Percentiles rank a stretch among this genome's conserved stretches.
phyloP scores from a whole-genome alignment of 2,888 invertebrate species.

The Leptothorax acervorum region DNA sequence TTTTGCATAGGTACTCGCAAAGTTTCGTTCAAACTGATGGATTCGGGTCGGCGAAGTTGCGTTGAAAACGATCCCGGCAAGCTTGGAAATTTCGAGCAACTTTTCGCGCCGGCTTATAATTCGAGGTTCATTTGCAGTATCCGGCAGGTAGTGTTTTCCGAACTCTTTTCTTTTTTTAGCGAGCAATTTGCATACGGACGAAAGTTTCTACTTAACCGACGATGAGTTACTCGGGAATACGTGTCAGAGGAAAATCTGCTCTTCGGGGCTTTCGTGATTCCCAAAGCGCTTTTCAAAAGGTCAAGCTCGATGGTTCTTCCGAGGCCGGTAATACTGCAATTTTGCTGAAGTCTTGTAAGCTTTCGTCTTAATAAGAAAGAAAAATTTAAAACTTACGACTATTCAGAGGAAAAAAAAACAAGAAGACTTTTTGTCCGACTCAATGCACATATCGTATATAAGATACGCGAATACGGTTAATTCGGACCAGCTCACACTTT shows the following conservation, averaged over 20 bases:
- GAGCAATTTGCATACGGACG: conserved; percentile 6
- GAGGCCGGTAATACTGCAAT: background rate
- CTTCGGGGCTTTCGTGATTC: conserved; percentile 4
- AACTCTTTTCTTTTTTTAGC: conserved; percentile 1
- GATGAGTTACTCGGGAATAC: conserved; percentile 25
- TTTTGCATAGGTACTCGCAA: background rate
- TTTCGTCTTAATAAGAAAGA: background rate
- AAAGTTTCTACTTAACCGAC: conserved; percentile 41
- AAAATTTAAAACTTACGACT: background rate
- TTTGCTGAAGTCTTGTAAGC: conserved; percentile 9
- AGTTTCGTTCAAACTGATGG: conserved; percentile 27
- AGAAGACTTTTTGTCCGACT: no score
- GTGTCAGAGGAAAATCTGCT: conserved; percentile 25
- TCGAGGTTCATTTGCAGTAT: conserved; percentile 41
- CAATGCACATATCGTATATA: no score
- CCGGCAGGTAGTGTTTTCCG: conserved; percentile 18
- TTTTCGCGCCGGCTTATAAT: conserved; percentile 36
- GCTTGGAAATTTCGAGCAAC: conserved; percentile 37
- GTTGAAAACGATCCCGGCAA: conserved; percentile 24
- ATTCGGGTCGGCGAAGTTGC: conserved; percentile 12
- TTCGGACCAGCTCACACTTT: no score
- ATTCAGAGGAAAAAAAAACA: background rate
- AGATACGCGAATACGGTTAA: no score
- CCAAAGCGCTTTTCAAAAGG: conserved; percentile 19
- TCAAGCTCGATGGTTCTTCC: background rate